Evolutionary conservation across 1,140 invertebrate species (phyloP).

Genomic region (Dolichoris vasculosae): DNA sequence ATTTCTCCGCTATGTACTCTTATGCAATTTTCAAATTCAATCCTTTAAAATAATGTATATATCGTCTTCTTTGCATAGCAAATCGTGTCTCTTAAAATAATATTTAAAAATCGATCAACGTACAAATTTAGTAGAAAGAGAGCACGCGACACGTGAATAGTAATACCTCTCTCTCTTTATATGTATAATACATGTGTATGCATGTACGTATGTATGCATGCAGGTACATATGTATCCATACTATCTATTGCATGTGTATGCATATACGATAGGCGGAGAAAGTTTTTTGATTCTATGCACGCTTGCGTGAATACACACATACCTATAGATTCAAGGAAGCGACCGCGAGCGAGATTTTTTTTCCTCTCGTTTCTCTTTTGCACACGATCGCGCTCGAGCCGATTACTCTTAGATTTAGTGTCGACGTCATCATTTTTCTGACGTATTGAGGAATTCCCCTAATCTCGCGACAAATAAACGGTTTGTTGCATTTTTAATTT

Average conservation of each 20-base stretch:
- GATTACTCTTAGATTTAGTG: neutral
- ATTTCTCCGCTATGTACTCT: neutral
- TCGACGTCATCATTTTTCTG: conserved; percentile 37
- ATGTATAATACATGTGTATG: too few relatives aligned
- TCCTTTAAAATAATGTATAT: too few relatives aligned
- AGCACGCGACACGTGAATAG: too few relatives aligned
- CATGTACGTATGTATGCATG: too few relatives aligned
- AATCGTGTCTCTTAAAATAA: too few relatives aligned
- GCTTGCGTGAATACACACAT: neutral
- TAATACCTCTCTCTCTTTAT: too few relatives aligned
- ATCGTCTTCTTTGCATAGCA: neutral
- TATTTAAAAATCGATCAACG: too few relatives aligned
- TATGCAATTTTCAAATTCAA: neutral
- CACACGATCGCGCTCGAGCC: too few relatives aligned
- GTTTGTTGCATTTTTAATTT: neutral
- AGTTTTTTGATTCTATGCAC: conserved; percentile 38
- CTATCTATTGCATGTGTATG: too few relatives aligned
- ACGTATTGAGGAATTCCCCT: neutral
- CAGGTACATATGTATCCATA: too few relatives aligned
- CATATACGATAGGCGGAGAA: conserved; percentile 7
- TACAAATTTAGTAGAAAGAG: too few relatives aligned
- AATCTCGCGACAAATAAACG: neutral
- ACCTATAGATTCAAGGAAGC: neutral
- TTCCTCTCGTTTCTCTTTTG: neutral
- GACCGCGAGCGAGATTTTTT: neutral